Conservation (phyloP, 2,888 invertebrate species). For the Smittia aterrima region DNA sequence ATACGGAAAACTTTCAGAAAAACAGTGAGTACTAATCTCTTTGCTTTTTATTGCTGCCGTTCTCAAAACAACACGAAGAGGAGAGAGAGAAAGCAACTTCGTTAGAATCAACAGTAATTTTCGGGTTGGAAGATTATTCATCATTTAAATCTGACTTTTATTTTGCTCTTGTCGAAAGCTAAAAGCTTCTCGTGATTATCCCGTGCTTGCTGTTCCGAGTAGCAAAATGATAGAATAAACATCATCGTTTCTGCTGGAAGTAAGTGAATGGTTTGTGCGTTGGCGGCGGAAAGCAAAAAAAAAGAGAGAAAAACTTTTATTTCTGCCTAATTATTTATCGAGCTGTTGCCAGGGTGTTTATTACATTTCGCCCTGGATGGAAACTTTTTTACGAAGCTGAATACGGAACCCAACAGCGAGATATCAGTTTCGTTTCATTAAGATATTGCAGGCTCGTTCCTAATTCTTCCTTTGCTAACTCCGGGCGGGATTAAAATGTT, state of each 20-base stretch:
- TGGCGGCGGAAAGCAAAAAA: no score
- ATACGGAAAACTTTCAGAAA: slow-evolving; percentile 55
- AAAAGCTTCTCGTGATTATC: not conserved
- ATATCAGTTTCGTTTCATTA: slow-evolving; percentile 22
- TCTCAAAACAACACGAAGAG: not conserved
- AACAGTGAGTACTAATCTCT: slow-evolving; percentile 51
- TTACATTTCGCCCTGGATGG: not conserved
- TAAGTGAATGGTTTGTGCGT: not conserved
- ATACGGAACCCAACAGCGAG: not conserved
- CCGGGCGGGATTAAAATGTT: slow-evolving; percentile 31
- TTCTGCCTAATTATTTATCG: slow-evolving; percentile 10
- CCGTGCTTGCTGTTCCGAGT: not conserved
- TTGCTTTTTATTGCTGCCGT: not conserved
- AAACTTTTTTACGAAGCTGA: not conserved
- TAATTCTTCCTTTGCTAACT: not conserved
- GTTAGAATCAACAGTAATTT: no score
- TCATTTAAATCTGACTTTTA: slow-evolving; percentile 22
- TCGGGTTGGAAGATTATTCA: not conserved
- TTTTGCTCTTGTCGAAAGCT: not conserved
- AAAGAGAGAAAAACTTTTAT: not conserved
- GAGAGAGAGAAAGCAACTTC: no score
- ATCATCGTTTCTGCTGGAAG: not conserved
- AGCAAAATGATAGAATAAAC: not conserved
- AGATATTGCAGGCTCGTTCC: not conserved
- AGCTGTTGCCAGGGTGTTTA: not conserved